These are phyloP conservation scores for Leptoclinus maculatus DNA, from an alignment of 2,797 vertebrate genomes.

Conservation along the genomic window DNA sequence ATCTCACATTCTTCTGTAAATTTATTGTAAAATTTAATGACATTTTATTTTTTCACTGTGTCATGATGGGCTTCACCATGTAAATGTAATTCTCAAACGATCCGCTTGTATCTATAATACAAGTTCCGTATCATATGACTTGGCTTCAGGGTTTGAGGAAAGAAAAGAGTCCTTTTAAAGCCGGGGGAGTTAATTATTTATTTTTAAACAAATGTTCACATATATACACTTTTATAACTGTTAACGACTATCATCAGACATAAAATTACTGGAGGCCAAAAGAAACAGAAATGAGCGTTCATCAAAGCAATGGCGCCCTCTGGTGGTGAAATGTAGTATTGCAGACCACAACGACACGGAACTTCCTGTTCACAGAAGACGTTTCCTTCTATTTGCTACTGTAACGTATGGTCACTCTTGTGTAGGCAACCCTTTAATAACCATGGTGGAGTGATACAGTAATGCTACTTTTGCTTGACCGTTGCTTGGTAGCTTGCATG, in stretches of 20 bases:
- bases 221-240: neutral
- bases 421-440: fast-evolving
- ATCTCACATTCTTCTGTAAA: too few species aligned
- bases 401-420: fast-evolving
- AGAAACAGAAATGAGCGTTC: neutral
- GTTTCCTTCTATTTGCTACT: neutral
- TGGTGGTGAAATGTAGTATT: neutral
- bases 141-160: neutral
- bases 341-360: neutral
- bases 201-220: neutral
- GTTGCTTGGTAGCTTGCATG: neutral
- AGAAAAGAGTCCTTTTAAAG: neutral
- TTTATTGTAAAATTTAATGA: neutral
- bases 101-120: neutral
- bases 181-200: neutral
- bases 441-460: neutral
- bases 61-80: neutral
- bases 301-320: neutral
- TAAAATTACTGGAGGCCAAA: neutral
- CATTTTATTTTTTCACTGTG: neutral
- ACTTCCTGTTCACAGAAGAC: slow-evolving; percentile 40
- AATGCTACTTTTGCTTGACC: neutral
- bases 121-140: neutral
- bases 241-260: neutral
- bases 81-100: neutral